Conservation (phyloP, 1,140 invertebrate species). For the Eulimnadia texana region DNA sequence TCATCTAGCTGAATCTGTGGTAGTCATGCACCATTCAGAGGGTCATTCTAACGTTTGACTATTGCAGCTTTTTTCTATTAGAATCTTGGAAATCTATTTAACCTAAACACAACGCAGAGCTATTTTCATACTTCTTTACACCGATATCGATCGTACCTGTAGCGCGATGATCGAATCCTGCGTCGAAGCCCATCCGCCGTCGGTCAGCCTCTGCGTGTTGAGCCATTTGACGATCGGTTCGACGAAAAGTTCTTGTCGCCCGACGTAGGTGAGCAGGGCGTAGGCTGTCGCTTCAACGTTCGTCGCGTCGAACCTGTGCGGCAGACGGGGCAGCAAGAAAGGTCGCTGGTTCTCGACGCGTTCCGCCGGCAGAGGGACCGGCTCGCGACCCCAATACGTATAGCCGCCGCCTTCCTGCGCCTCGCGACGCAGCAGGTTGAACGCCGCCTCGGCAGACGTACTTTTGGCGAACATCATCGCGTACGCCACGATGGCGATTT, state of each 20-base stretch:
- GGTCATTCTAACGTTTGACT: too few species aligned
- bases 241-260: slow-evolving; percentile 57
- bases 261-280: slow-evolving; percentile 74
- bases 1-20: too few species aligned
- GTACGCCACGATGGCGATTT: slow-evolving; percentile 74
- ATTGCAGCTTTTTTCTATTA: too few species aligned
- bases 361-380: slow-evolving; percentile 55
- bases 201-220: slow-evolving; percentile 74
- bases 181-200: slow-evolving; percentile 88
- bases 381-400: slow-evolving; percentile 68
- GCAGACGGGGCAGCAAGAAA: slow-evolving; percentile 69
- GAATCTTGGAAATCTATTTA: too few species aligned
- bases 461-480: slow-evolving; percentile 65
- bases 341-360: slow-evolving; percentile 82
- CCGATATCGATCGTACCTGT: too few species aligned
- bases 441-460: slow-evolving; percentile 62
- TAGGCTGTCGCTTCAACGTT: slow-evolving; percentile 89
- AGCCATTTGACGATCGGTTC: slow-evolving; percentile 86
- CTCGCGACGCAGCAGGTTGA: slow-evolving; percentile 48
- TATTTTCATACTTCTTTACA: too few species aligned
- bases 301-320: slow-evolving; percentile 72
- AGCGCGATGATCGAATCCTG: slow-evolving; percentile 37
- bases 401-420: slow-evolving; percentile 54
- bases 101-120: too few species aligned
- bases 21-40: too few species aligned